A percentile compares a stretch with the other conserved stretches of the same genome.
Evolutionary conservation across 2,797 vertebrate species (phyloP).

Genomic region (Botia almorhae): DNA sequence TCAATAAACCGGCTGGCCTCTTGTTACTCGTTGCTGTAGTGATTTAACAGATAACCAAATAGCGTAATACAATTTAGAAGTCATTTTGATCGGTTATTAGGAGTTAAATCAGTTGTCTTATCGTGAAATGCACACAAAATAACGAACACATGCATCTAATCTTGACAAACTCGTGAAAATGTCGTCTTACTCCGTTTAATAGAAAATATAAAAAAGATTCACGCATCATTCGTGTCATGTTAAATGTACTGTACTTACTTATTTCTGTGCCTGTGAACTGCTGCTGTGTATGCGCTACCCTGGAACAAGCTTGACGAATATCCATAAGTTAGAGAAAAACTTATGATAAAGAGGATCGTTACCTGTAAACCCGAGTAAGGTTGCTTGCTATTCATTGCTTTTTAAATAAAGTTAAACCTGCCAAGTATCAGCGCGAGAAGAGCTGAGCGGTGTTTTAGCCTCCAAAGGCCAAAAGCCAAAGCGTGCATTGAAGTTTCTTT

Average conservation of each 20-base stretch:
- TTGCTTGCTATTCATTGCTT: slow-evolving; percentile 58
- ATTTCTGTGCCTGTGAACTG: slow-evolving; percentile 74
- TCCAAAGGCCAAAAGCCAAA: slow-evolving; percentile 25
- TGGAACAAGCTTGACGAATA: slow-evolving; percentile 73
- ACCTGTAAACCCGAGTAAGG: slow-evolving; percentile 64
- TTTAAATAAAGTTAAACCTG: slow-evolving; percentile 41
- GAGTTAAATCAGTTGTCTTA: neutral
- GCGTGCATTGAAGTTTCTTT: slow-evolving; percentile 46
- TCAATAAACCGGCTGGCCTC: slow-evolving; percentile 30
- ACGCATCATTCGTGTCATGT: neutral
- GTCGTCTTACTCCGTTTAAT: neutral
- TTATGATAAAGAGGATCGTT: slow-evolving; percentile 70
- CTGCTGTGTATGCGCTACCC: slow-evolving; percentile 68
- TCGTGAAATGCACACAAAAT: neutral
- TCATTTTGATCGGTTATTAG: neutral
- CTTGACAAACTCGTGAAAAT: neutral
- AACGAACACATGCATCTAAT: neutral
- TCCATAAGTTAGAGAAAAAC: slow-evolving; percentile 67
- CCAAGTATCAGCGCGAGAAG: slow-evolving; percentile 29
- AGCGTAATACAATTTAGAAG: neutral
- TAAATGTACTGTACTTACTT: slow-evolving; percentile 70
- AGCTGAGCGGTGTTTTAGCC: slow-evolving; percentile 27
- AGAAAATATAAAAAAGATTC: neutral
- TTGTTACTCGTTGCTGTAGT: slow-evolving; percentile 3
- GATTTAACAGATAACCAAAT: neutral